phyloP scores from a whole-genome alignment of 2,113 vertebrate species.

The Clupea harengus region DNA sequence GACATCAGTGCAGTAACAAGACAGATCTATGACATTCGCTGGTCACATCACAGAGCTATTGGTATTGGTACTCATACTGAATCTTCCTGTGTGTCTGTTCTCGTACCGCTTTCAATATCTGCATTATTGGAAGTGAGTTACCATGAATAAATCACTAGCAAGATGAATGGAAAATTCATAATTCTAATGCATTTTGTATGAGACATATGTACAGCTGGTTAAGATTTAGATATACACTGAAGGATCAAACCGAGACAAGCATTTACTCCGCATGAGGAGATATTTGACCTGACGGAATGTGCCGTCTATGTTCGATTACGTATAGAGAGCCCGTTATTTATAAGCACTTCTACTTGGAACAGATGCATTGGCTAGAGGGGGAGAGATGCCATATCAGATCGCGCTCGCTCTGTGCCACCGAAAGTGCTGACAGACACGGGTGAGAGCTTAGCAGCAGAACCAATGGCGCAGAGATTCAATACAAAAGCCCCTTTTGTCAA shows the following conservation, averaged over 20 bases:
- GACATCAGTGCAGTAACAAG: not conserved
- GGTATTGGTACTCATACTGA: not conserved
- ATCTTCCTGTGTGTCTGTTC: not conserved
- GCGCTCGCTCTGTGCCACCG: not conserved
- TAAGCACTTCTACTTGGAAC: not conserved
- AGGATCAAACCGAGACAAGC: not conserved
- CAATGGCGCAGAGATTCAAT: not conserved
- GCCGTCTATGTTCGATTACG: not conserved
- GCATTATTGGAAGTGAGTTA: not conserved
- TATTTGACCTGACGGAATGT: not conserved
- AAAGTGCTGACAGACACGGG: not conserved
- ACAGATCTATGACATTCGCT: not conserved
- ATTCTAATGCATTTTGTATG: slow-evolving; percentile 8
- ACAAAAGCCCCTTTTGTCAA: not conserved
- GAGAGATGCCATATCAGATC: not conserved
- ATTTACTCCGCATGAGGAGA: not conserved
- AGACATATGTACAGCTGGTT: not conserved
- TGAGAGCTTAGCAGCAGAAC: not conserved
- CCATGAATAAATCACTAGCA: not conserved
- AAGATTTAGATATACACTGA: not conserved
- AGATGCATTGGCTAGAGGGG: not conserved
- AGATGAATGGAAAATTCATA: slow-evolving; percentile 4
- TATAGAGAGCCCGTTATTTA: not conserved
- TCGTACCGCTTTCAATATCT: not conserved
- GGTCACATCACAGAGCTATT: not conserved